Percentiles rank a stretch among this genome's conserved stretches.
Conservation (phyloP, 2,113 vertebrate species). For the Anseranas semipalmata region DNA sequence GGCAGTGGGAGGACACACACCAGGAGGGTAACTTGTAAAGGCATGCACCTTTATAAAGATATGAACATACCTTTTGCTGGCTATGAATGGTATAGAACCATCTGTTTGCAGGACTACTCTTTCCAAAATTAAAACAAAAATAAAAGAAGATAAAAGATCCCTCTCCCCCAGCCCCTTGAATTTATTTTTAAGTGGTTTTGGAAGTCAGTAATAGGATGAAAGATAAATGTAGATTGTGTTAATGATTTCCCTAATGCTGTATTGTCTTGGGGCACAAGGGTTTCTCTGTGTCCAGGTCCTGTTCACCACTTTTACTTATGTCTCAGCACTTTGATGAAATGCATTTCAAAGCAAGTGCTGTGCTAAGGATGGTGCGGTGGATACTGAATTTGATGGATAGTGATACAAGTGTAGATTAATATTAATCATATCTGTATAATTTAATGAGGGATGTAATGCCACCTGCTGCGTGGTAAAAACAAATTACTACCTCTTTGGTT, state of each 20-base stretch:
- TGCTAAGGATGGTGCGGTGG: conserved; percentile 1
- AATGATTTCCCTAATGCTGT: neutral
- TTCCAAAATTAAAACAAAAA: neutral
- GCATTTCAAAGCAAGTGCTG: conserved; percentile 7
- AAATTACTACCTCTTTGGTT: conserved; percentile 29
- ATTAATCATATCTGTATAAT: conserved; percentile 40
- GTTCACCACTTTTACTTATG: neutral
- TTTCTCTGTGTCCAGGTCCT: neutral
- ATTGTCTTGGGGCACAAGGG: neutral
- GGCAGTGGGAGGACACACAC: neutral
- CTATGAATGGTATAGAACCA: neutral
- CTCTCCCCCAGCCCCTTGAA: neutral
- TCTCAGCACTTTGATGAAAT: neutral
- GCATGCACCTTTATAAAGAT: neutral
- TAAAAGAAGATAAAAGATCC: neutral
- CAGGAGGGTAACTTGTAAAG: neutral
- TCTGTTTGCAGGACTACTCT: neutral
- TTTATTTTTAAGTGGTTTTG: neutral
- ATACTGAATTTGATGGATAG: conserved; percentile 24
- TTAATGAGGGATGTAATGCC: conserved; percentile 57
- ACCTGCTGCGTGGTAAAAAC: conserved; percentile 49
- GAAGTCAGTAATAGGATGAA: neutral
- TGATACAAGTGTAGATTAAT: conserved; percentile 39
- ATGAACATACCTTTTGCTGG: neutral
- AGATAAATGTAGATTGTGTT: neutral